Conservation (phyloP, 30 jellyfish, hydroid and myxozoan species). For the Aurelia sp. region DNA sequence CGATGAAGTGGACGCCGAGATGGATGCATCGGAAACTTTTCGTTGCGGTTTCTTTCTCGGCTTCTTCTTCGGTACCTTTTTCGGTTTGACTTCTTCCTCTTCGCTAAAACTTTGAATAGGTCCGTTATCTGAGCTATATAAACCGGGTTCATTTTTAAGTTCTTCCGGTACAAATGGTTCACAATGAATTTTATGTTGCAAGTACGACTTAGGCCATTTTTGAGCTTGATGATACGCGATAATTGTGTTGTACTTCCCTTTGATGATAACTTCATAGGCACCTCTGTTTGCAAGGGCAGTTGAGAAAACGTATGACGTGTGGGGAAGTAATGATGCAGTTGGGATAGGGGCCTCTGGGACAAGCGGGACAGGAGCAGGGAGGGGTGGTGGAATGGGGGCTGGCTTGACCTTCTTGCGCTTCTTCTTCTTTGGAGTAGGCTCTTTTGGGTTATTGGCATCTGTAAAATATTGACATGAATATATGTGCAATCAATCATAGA, state of each 20-base stretch:
- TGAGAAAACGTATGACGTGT: constrained; percentile 84
- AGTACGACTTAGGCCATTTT: constrained; percentile 83
- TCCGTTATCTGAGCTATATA: constrained; percentile 49
- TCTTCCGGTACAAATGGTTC: constrained; percentile 85
- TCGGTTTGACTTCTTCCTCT: constrained; percentile 39
- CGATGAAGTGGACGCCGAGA: constrained; percentile 47
- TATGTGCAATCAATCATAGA: background rate
- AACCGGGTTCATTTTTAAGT: constrained; percentile 43
- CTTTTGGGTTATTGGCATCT: constrained; percentile 20
- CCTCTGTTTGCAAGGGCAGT: constrained; percentile 96
- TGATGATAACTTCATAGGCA: constrained; percentile 87
- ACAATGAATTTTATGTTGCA: constrained; percentile 89
- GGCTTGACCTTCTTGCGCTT: constrained; percentile 58
- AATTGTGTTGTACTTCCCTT: constrained; percentile 81
- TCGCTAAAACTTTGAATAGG: constrained; percentile 51
- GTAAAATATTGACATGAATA: background rate
- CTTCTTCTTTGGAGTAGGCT: constrained; percentile 64
- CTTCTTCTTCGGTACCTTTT: constrained; percentile 29
- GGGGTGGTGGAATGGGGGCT: constrained; percentile 29
- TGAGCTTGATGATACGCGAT: constrained; percentile 88
- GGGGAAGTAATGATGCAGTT: constrained; percentile 41
- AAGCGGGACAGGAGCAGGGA: constrained; percentile 1
- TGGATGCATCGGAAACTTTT: constrained; percentile 62
- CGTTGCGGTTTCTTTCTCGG: constrained; percentile 55
- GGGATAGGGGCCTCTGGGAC: constrained; percentile 35